These are phyloP conservation scores for Myotis daubentonii DNA, from an alignment of 2,797 vertebrate genomes.

Conservation along the genomic window DNA sequence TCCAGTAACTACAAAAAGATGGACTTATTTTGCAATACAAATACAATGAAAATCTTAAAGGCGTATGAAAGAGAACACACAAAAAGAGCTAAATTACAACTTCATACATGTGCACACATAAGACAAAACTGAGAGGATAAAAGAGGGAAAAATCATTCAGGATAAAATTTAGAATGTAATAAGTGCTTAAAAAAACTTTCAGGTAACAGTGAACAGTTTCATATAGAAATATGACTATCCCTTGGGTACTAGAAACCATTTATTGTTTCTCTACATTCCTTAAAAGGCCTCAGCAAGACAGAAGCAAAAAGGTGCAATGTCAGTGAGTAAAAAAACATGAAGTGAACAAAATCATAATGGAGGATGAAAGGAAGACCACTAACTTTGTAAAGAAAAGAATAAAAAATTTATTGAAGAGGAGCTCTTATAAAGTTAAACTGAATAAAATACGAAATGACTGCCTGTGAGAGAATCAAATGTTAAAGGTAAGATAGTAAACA, in stretches of 20 bases:
- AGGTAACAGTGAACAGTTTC: slow-evolving; percentile 36
- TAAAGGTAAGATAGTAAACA: slow-evolving; percentile 6
- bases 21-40: slow-evolving; percentile 33
- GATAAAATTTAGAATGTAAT: slow-evolving; percentile 46
- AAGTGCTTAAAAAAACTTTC: slow-evolving; percentile 45
- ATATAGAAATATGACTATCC: slow-evolving; percentile 41
- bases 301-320: not conserved
- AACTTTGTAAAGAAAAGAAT: slow-evolving; percentile 15
- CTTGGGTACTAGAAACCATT: not conserved
- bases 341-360: not conserved
- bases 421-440: not conserved
- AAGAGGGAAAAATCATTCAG: not conserved
- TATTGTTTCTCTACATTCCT: not conserved
- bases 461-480: not conserved
- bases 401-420: not conserved
- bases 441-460: not conserved
- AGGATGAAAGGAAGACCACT: not conserved
- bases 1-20: slow-evolving; percentile 18
- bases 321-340: slow-evolving; percentile 35
- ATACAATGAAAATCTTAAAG: slow-evolving; percentile 48
- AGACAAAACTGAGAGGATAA: slow-evolving; percentile 39
- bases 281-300: slow-evolving; percentile 25
- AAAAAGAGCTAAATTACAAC: slow-evolving; percentile 6
- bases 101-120: not conserved
- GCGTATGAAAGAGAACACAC: not conserved